These are phyloP conservation scores for Mallotus villosus DNA, from an alignment of 2,797 vertebrate species.

Conservation along the genomic window DNA sequence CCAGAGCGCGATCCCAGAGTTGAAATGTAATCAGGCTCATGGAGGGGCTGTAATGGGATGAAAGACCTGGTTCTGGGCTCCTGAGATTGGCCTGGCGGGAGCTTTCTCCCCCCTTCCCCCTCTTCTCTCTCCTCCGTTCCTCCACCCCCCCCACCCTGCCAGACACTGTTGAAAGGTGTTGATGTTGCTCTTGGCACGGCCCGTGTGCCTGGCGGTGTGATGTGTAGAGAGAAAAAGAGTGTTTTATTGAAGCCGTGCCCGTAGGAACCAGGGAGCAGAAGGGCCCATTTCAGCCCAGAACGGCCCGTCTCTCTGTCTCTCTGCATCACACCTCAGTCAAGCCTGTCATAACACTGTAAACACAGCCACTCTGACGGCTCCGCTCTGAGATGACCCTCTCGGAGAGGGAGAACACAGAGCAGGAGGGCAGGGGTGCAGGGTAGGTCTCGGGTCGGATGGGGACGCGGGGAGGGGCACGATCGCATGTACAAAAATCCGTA, in stretches of 20 bases:
- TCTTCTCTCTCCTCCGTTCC: neutral
- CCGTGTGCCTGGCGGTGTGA: constrained; percentile 25
- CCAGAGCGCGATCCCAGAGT: constrained; percentile 13
- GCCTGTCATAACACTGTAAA: neutral
- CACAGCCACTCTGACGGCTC: neutral
- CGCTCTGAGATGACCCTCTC: neutral
- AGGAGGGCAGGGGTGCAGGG: neutral
- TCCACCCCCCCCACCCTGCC: neutral
- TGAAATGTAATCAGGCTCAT: constrained; percentile 45
- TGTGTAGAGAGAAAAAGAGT: constrained; percentile 15
- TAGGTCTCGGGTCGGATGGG: too few relatives aligned
- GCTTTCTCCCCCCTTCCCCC: constrained; percentile 2
- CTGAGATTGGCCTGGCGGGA: neutral
- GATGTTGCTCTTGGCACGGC: constrained; percentile 15
- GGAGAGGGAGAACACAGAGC: neutral
- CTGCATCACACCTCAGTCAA: neutral
- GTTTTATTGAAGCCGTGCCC: neutral
- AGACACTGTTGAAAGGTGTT: constrained; percentile 37
- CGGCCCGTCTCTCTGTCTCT: constrained; percentile 29
- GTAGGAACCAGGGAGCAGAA: neutral
- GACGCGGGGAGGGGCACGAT: too few relatives aligned
- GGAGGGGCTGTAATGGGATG: neutral
- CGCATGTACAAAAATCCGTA: too few relatives aligned
- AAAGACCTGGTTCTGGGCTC: neutral
- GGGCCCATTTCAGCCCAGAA: constrained; percentile 20